These are phyloP conservation scores for Ptychoptera contaminata DNA, from an alignment of 2,888 invertebrate genomes.

Conservation along the genomic window DNA sequence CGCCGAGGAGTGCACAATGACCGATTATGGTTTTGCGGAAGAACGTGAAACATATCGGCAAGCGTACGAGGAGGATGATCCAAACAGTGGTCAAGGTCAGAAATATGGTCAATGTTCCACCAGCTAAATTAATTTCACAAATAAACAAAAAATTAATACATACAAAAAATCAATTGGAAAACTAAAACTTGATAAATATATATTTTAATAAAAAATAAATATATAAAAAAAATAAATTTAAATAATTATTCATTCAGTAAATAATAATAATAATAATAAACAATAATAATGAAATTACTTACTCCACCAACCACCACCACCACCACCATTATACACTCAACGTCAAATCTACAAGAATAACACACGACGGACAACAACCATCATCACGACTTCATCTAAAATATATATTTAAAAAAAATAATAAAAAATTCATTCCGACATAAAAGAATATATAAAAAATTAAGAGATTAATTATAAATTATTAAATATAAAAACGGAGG, in stretches of 20 bases:
- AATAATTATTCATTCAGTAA: too few species aligned
- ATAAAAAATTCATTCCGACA: not conserved
- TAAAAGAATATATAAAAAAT: not conserved
- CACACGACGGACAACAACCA: too few species aligned
- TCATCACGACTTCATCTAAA: too few species aligned
- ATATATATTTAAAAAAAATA: not conserved
- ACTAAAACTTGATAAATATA: not conserved
- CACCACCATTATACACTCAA: too few species aligned
- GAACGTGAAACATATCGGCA: constrained; percentile 27
- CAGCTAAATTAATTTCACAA: constrained; percentile 34
- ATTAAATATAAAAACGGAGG: too few species aligned
- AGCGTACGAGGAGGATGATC: constrained; percentile 69
- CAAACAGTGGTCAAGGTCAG: constrained; percentile 43
- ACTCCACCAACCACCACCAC: too few species aligned
- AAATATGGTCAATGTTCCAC: constrained; percentile 66
- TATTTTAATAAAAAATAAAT: not conserved
- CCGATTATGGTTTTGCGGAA: constrained; percentile 15
- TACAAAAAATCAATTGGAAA: not conserved
- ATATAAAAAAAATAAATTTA: too few species aligned
- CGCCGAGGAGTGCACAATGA: constrained; percentile 27
- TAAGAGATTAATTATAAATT: too few species aligned
- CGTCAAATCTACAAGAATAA: too few species aligned
- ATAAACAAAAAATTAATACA: too few species aligned
- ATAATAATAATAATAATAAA: too few species aligned
- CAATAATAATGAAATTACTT: too few species aligned